Evolutionary conservation across 2,797 vertebrate genomes (phyloP).

Genomic region (Valencia hispanica): DNA sequence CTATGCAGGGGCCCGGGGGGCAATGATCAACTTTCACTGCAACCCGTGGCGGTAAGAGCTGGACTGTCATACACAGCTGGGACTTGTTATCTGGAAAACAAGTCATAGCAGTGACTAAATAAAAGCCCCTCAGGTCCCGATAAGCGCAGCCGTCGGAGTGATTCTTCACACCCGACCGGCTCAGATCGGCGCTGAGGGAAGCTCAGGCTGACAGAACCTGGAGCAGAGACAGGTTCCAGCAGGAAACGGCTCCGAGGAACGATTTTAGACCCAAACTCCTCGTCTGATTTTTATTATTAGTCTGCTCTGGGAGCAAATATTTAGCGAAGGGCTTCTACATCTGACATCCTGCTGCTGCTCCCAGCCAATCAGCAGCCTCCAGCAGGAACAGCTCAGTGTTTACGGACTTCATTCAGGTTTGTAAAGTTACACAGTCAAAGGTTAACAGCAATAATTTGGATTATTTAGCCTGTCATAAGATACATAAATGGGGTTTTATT

Average conservation of each 20-base stretch:
- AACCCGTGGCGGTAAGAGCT: not conserved
- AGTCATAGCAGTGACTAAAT: not conserved
- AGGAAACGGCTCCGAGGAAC: not conserved
- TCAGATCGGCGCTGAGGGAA: not conserved
- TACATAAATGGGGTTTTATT: no score
- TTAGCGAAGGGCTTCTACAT: constrained; percentile 29
- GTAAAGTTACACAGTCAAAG: no score
- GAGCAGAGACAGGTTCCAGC: not conserved
- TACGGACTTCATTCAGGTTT: no score
- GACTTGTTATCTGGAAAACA: no score
- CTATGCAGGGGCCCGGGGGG: no score
- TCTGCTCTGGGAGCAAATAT: constrained; percentile 47
- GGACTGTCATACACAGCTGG: no score
- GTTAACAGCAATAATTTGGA: no score
- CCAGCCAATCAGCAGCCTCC: constrained; percentile 34
- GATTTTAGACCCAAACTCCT: not conserved
- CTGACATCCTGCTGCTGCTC: constrained; percentile 39
- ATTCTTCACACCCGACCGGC: not conserved
- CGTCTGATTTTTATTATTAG: not conserved
- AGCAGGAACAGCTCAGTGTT: no score
- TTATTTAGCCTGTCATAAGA: no score
- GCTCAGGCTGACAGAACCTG: not conserved
- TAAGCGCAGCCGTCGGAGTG: not conserved
- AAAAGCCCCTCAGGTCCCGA: not conserved
- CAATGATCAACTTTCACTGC: constrained; percentile 7